Percentiles rank a stretch among this genome's conserved stretches.
Conservation (phyloP, 1,140 invertebrate genomes). For the Diprion similis region DNA sequence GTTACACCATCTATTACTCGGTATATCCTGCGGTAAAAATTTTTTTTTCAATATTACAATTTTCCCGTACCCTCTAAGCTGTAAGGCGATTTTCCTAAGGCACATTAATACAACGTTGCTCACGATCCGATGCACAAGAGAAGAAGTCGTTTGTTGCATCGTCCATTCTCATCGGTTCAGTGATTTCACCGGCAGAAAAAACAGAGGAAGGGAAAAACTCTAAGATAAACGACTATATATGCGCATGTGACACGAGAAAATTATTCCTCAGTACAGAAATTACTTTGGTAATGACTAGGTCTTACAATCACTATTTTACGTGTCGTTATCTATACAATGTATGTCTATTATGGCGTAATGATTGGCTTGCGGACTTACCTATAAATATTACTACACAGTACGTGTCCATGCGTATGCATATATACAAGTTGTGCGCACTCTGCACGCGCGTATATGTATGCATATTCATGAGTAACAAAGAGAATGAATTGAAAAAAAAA, state of each 20-base stretch:
- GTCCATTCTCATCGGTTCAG: too few relatives aligned
- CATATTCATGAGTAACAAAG: too few relatives aligned
- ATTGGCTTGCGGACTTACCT: conserved; percentile 34
- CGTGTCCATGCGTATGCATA: background rate
- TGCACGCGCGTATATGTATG: background rate
- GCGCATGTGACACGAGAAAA: background rate
- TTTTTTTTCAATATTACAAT: background rate
- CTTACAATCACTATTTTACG: conserved; percentile 44
- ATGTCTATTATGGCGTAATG: conserved; percentile 42
- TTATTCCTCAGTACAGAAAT: conserved; percentile 29
- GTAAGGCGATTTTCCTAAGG: background rate
- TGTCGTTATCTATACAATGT: conserved; percentile 20
- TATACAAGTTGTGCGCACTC: conserved; percentile 3
- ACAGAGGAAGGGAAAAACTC: background rate
- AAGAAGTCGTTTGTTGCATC: background rate
- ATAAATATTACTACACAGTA: conserved; percentile 26
- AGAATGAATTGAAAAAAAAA: conserved; percentile 4
- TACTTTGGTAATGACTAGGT: conserved; percentile 64
- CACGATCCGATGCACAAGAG: background rate
- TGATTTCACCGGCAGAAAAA: background rate
- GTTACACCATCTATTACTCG: background rate
- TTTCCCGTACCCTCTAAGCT: background rate
- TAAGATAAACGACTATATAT: conserved; percentile 12
- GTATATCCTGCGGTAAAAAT: background rate
- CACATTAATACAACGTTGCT: background rate